phyloP scores from a whole-genome alignment of 2,888 invertebrate species.

The Kuschelorhynchus macadamiae region DNA sequence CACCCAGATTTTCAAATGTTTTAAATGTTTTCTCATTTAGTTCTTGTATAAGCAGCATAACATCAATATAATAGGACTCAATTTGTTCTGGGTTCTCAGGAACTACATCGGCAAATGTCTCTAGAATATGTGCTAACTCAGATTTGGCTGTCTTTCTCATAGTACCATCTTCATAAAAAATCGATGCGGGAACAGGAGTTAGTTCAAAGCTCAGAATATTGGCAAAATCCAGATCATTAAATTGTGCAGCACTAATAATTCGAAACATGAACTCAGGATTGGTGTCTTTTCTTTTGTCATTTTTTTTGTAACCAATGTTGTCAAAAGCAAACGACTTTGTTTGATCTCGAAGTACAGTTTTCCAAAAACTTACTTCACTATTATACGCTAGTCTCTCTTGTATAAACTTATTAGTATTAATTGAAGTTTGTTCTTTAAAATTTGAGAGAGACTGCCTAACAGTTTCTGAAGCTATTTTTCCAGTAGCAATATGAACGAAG shows the following conservation, averaged over 20 bases:
- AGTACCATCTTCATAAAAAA: neutral
- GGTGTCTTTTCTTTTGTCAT: neutral
- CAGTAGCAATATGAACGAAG: neutral
- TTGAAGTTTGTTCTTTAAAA: neutral
- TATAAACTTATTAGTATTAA: neutral
- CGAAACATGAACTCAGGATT: neutral
- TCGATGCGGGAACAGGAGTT: neutral
- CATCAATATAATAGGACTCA: too few relatives aligned
- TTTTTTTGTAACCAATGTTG: neutral
- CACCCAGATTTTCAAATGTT: too few relatives aligned
- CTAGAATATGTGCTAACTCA: neutral
- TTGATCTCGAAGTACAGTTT: neutral
- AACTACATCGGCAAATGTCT: neutral
- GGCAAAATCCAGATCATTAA: neutral
- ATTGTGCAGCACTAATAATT: neutral
- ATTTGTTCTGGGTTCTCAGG: too few relatives aligned
- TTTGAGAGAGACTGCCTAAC: neutral
- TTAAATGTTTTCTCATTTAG: too few relatives aligned
- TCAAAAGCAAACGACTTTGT: neutral
- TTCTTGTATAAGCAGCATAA: too few relatives aligned
- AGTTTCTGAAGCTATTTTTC: neutral
- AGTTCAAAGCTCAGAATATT: neutral
- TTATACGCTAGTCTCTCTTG: too few relatives aligned
- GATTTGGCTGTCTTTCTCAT: neutral
- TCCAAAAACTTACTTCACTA: neutral